Conservation (phyloP, 2,113 vertebrate species). For the Megaceryle maxima region DNA sequence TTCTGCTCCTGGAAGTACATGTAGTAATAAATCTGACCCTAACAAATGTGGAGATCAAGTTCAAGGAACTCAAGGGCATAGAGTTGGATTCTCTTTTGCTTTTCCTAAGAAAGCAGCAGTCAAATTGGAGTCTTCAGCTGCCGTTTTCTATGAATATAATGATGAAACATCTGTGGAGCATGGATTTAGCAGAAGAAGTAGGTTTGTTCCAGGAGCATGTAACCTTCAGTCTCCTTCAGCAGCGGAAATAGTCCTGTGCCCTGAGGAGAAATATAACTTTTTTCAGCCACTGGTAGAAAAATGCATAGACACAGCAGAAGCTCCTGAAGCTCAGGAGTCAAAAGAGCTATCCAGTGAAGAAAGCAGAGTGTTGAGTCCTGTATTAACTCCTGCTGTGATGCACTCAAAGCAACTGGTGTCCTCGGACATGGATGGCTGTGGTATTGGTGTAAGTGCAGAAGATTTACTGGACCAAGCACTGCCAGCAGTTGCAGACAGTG, state of each 20-base stretch:
- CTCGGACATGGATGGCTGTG: neutral
- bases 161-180: slow-evolving; percentile 76
- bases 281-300: slow-evolving; percentile 34
- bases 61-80: slow-evolving; percentile 73
- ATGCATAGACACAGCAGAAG: neutral
- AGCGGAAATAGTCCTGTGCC: slow-evolving; percentile 50
- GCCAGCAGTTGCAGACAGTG: neutral
- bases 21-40: neutral
- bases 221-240: slow-evolving; percentile 58
- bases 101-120: slow-evolving; percentile 85
- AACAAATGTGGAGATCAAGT: slow-evolving; percentile 70
- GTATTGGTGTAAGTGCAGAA: neutral
- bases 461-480: neutral
- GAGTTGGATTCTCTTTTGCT: slow-evolving; percentile 86
- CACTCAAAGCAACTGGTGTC: neutral
- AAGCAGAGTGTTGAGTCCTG: neutral
- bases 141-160: slow-evolving; percentile 83
- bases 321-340: slow-evolving; percentile 39
- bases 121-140: slow-evolving; percentile 87
- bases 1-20: slow-evolving; percentile 30
- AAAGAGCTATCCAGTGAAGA: slow-evolving; percentile 33
- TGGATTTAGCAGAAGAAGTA: slow-evolving; percentile 73
- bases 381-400: neutral
- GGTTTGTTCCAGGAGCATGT: slow-evolving; percentile 69
- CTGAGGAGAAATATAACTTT: slow-evolving; percentile 61